Percentiles rank a stretch among this genome's conserved stretches.
phyloP scores from a whole-genome alignment of 92 coral and sea anemone genomes.

The Parazoanthus swiftii region DNA sequence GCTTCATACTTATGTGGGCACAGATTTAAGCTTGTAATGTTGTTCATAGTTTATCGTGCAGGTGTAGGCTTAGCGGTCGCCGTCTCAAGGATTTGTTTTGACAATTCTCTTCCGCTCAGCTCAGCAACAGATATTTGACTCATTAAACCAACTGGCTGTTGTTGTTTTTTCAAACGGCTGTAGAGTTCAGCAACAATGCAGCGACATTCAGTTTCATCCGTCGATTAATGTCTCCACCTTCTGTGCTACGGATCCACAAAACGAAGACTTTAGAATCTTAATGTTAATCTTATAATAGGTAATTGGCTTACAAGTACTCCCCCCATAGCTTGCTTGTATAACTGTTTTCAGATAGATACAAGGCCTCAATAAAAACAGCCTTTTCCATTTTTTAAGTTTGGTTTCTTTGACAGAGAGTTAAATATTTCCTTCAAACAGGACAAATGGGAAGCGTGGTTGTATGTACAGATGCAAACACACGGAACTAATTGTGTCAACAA shows the following conservation, averaged over 20 bases:
- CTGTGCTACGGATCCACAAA: too few relatives aligned
- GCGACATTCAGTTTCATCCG: background rate
- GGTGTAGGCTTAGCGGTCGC: background rate
- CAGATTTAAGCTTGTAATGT: background rate
- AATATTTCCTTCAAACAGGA: background rate
- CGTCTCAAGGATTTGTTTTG: background rate
- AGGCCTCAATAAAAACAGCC: background rate
- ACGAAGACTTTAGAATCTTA: background rate
- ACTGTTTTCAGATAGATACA: background rate
- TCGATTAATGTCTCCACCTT: background rate
- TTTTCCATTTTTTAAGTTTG: background rate
- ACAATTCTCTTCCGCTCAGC: background rate
- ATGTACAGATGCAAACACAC: background rate
- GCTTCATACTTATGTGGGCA: conserved; percentile 7
- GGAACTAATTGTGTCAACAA: background rate
- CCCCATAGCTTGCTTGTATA: too few relatives aligned
- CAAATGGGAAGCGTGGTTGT: background rate
- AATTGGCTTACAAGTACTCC: background rate
- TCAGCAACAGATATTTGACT: too few relatives aligned
- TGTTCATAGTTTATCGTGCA: background rate
- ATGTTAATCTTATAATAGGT: too few relatives aligned
- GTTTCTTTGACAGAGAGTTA: background rate
- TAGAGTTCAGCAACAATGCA: background rate
- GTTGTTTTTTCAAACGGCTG: background rate
- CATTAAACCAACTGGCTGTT: background rate